Evolutionary conservation across 2,888 invertebrate genomes (phyloP), one percentile per base, ranked within the genome.

Genomic region (Hypomecis punctinalis): DNA sequence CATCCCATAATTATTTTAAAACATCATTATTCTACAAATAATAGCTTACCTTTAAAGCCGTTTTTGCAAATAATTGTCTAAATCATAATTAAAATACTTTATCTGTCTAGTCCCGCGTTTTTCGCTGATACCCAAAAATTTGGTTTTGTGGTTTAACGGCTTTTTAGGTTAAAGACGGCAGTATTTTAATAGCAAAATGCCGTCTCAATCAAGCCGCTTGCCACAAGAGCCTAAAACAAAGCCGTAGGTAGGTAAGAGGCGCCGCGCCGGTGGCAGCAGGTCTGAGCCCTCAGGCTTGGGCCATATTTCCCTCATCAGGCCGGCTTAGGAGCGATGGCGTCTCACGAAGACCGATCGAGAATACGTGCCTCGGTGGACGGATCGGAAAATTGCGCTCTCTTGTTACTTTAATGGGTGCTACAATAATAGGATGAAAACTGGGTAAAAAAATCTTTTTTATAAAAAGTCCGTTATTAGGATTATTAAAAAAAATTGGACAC

Each of bases 301-400:
- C 88, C 82, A 90, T 91, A 90, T 90, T 89, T 91, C 80, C 83
- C 80, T 82, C 89, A 89, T 90, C 86, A 52, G 89, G 79, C 74
- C 70, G 81, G 86, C 86, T 89, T 89, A 61, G 81, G 88, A 86
- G 76, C 88, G 87, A 87, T 83, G 84, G 83, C 76, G 82, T 86
- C 86, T 84, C 82, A 84, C 75, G 80, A 85, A 56, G 87, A 90
- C 79, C 84, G 86, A 90, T 89, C 82, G 89, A 76, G 70, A 70
- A 70, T 80, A 89, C 91, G 90, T 90, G 90, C 85, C 83, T 81
- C 75, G 77, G 37, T 37, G 47, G 58, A 57, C 63, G 53, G 43
- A 10, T 37, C 7, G 11, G 9, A 39, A n/a, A 58, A 45, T 11
- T 36, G 61, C 7, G 39, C 39, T 23, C 55, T 8, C 9, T 5